Conservation (phyloP, 2,797 vertebrate genomes). For the Rhadinocentrus ornatus region DNA sequence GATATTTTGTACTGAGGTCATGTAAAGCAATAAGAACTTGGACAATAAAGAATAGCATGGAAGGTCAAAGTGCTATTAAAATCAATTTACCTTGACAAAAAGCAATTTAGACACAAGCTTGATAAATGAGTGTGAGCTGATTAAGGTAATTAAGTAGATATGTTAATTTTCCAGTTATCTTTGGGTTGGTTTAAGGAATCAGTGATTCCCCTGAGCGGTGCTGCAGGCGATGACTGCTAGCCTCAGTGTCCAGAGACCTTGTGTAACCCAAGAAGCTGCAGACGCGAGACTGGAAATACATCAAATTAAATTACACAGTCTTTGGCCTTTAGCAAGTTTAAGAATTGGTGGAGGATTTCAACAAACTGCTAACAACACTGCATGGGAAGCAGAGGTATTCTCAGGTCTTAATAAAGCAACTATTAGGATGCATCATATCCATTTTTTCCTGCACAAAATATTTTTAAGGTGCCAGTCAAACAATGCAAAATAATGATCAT, state of each 20-base stretch:
- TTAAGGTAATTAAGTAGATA: constrained; percentile 78
- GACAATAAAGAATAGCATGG: constrained; percentile 33
- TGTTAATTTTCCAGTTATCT: constrained; percentile 77
- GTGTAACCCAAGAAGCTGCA: constrained; percentile 60
- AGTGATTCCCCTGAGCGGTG: constrained; percentile 53
- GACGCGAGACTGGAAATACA: constrained; percentile 48
- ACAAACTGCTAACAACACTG: constrained; percentile 67
- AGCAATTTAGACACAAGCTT: constrained; percentile 76
- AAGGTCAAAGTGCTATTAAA: constrained; percentile 75
- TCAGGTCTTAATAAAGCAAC: constrained; percentile 50
- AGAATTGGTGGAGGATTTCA: constrained; percentile 60
- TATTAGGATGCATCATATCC: constrained; percentile 64
- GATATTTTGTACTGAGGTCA: constrained; percentile 19
- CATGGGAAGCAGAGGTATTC: constrained; percentile 63
- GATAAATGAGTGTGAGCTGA: constrained; percentile 74
- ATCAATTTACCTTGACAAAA: constrained; percentile 77
- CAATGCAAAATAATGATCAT: constrained; percentile 72
- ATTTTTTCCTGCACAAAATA: constrained; percentile 56
- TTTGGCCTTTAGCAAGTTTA: constrained; percentile 48
- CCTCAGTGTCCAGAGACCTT: constrained; percentile 61
- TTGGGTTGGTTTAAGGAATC: constrained; percentile 69
- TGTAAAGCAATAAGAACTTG: constrained; percentile 17
- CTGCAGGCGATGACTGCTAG: constrained; percentile 53
- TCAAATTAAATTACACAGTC: constrained; percentile 63
- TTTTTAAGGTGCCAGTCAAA: constrained; percentile 72